Base-by-base conservation (phyloP, 2,888 invertebrate species). In the Cataglyphis altisquamis region DNA sequence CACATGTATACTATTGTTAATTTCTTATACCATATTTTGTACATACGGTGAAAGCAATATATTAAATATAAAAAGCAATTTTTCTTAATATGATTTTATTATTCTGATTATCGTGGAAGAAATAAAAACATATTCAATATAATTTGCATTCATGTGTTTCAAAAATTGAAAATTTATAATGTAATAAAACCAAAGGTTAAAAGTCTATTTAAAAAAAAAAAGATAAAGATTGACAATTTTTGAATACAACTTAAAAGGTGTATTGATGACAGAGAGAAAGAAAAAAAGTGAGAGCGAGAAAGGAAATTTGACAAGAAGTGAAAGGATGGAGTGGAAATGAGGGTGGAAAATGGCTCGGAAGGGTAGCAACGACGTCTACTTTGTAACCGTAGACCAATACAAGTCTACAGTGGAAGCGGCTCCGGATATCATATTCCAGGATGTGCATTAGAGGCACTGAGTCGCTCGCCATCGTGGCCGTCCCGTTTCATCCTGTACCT, bases 341-440 rank as follows among this genome's bases (percentile, higher is more conserved):
- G 82, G 86, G 66, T 84, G 81, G 66, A 86, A 85, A 86, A 68
- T 66, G 77, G 57, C 62, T 74, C 41, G 83, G 74, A 82, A 77
- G 66, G 75, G 36, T 57, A 67, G 52, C 39, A 32, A 57, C 67
- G 75, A 67, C 62, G 77, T 86, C 84, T 84, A 86, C 87, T 84
- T 84, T 86, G 87, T 86, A 86, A 86, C 86, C 73, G 83, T 86
- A 86, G 84, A 84, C 86, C 80, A 74, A 86, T 39, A 72, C 84
- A 73, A 52, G 64, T 68, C 48, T 48, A 48, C 48, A 77, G 64
- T 63, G 52, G 57, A 83, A 84, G 85, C 81, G 63, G 72, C 73
- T 57, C 36, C 70, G 83, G 84, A 86, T 86, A 87, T 87, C 86
- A 78, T 86, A 75, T 87, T 87, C 84, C 87, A 86, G 75, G 87